A percentile compares a stretch with the other conserved stretches of the same genome.
Conservation (phyloP, 2,113 vertebrate species). For the Silurus meridionalis region DNA sequence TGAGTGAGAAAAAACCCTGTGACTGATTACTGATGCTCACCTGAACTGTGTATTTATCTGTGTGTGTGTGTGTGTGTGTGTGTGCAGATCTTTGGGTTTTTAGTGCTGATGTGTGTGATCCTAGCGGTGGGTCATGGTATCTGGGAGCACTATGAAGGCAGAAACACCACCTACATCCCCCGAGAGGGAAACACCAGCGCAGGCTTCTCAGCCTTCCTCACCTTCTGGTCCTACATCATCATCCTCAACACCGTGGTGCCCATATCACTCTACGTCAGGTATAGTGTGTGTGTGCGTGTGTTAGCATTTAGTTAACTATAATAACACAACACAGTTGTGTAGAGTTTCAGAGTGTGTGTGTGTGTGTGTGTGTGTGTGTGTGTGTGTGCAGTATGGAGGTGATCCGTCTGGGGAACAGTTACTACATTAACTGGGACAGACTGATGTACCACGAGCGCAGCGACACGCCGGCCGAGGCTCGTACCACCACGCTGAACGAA, state of each 20-base stretch:
- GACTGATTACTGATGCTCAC: neutral
- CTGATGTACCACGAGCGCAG: slow-evolving; percentile 84
- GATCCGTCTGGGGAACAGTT: slow-evolving; percentile 94
- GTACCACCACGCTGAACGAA: slow-evolving; percentile 94
- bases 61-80: slow-evolving; percentile 26
- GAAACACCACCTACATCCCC: slow-evolving; percentile 84
- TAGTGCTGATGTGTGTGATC: slow-evolving; percentile 84
- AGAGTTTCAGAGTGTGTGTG: neutral
- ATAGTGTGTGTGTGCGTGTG: neutral
- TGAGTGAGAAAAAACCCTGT: slow-evolving; percentile 65
- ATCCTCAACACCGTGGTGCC: slow-evolving; percentile 97
- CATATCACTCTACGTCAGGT: slow-evolving; percentile 96
- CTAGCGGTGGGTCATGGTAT: slow-evolving; percentile 86
- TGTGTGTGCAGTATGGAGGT: slow-evolving; percentile 64
- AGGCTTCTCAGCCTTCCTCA: slow-evolving; percentile 78
- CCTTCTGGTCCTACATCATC: slow-evolving; percentile 97
- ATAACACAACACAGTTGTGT: neutral
- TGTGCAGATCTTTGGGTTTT: slow-evolving; percentile 85
- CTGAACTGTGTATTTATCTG: neutral
- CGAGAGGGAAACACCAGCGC: slow-evolving; percentile 72
- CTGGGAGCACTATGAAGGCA: slow-evolving; percentile 80
- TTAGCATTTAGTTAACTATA: neutral
- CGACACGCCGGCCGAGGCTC: slow-evolving; percentile 84
- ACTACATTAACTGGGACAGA: slow-evolving; percentile 94
- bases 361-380: slow-evolving; percentile 57